Percentiles rank a stretch among this genome's conserved stretches.
Evolutionary conservation across 2,113 vertebrate genomes (phyloP).

Genomic region (Nerophis ophidion): DNA sequence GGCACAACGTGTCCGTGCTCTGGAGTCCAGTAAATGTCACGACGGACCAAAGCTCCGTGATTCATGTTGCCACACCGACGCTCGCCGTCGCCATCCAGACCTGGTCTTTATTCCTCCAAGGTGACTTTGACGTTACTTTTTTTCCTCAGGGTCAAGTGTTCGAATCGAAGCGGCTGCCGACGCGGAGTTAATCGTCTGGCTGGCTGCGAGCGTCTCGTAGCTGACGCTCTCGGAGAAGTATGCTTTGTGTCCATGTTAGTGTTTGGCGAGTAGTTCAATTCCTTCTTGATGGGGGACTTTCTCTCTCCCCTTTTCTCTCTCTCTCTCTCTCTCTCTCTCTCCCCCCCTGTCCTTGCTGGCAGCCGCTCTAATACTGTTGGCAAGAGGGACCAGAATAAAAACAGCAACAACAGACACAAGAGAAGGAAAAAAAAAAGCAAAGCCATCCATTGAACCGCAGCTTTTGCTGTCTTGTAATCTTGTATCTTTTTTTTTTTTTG

Average conservation of each 20-base stretch:
- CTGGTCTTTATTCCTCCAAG: slow-evolving; percentile 11
- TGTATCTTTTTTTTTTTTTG: slow-evolving; percentile 58
- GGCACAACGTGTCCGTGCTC: background rate
- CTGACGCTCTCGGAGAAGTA: slow-evolving; percentile 54
- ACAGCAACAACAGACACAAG: slow-evolving; percentile 75
- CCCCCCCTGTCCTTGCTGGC: slow-evolving; percentile 58
- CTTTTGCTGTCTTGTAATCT: slow-evolving; percentile 77
- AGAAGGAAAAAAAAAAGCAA: slow-evolving; percentile 66
- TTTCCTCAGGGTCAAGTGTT: slow-evolving; percentile 20
- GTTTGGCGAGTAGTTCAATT: slow-evolving; percentile 62
- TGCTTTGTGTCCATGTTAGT: slow-evolving; percentile 61
- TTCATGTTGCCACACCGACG: slow-evolving; percentile 10
- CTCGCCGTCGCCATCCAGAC: slow-evolving; percentile 2
- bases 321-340: slow-evolving; percentile 17
- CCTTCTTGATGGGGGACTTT: slow-evolving; percentile 54
- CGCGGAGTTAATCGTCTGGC: slow-evolving; percentile 36
- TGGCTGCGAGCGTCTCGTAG: slow-evolving; percentile 26
- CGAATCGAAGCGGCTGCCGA: slow-evolving; percentile 31
- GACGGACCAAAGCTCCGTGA: background rate
- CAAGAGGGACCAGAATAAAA: slow-evolving; percentile 80
- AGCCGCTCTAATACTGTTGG: slow-evolving; percentile 67
- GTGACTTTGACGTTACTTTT: slow-evolving; percentile 24
- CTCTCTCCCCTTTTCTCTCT: slow-evolving; percentile 28
- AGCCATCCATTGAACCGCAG: slow-evolving; percentile 72
- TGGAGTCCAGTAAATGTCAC: slow-evolving; percentile 2